Conservation (phyloP, 2,888 invertebrate genomes). For the Nomada flava region DNA sequence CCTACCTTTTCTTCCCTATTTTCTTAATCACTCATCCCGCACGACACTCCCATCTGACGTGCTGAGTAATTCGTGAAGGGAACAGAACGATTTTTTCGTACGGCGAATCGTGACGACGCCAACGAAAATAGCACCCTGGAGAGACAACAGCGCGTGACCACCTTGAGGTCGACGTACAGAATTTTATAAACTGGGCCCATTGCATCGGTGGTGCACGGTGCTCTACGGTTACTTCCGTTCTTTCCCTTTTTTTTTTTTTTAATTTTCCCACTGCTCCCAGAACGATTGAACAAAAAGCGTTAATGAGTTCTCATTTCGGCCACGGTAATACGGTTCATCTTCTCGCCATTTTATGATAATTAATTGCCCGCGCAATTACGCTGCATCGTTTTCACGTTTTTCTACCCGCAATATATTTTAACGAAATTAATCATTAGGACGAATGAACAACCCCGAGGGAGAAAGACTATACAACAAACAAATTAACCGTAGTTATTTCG, state of each 20-base stretch:
- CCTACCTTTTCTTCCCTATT: slow-evolving; percentile 41
- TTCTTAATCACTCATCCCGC: slow-evolving; percentile 44
- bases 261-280: no score
- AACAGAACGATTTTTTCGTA: slow-evolving; percentile 67
- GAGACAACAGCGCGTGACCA: slow-evolving; percentile 66
- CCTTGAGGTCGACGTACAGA: slow-evolving; percentile 51
- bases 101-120: slow-evolving; percentile 63
- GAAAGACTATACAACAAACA: slow-evolving; percentile 39
- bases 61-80: slow-evolving; percentile 56
- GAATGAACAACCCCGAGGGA: no score
- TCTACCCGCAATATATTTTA: not conserved
- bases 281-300: not conserved
- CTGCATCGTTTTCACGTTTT: slow-evolving; percentile 1
- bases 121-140: slow-evolving; percentile 62
- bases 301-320: slow-evolving; percentile 16
- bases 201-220: not conserved
- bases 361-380: slow-evolving; percentile 33
- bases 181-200: slow-evolving; percentile 19
- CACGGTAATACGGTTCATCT: slow-evolving; percentile 1
- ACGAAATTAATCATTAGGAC: not conserved
- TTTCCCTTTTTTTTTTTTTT: not conserved
- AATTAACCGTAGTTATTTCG: slow-evolving; percentile 52
- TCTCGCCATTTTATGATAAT: slow-evolving; percentile 18
- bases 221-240: not conserved
- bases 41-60: slow-evolving; percentile 39